Percentiles rank a stretch among this genome's conserved stretches.
Conservation (phyloP, 2,888 invertebrate genomes). For the Caenorhabditis afra region DNA sequence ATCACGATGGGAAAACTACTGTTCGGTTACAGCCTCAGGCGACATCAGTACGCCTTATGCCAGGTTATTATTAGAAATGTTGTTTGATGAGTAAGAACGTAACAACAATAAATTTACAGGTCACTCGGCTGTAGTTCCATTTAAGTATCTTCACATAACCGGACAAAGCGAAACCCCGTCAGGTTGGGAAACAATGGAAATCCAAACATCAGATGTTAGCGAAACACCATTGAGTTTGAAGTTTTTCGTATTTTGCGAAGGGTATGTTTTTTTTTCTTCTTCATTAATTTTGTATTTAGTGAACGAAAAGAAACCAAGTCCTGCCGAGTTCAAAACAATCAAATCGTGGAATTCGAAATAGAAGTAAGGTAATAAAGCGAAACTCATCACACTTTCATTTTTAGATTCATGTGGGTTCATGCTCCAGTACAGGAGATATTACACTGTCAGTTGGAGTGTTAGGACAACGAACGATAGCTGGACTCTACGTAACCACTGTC, state of each 20-base stretch:
- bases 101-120: slow-evolving; percentile 56
- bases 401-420: slow-evolving; percentile 70
- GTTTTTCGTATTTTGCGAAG: slow-evolving; percentile 75
- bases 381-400: not conserved
- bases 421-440: slow-evolving; percentile 71
- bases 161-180: slow-evolving; percentile 21
- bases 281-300: slow-evolving; percentile 51
- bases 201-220: slow-evolving; percentile 74
- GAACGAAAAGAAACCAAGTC: slow-evolving; percentile 65
- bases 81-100: not conserved
- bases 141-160: slow-evolving; percentile 75
- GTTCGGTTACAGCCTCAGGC: slow-evolving; percentile 78
- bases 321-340: slow-evolving; percentile 66
- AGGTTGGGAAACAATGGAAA: slow-evolving; percentile 65
- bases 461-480: slow-evolving; percentile 71
- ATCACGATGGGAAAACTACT: slow-evolving; percentile 69
- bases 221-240: slow-evolving; percentile 70
- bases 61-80: slow-evolving; percentile 66
- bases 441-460: slow-evolving; percentile 77
- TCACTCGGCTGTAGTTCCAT: slow-evolving; percentile 71
- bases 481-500: slow-evolving; percentile 73
- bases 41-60: slow-evolving; percentile 74
- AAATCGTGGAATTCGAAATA: slow-evolving; percentile 54
- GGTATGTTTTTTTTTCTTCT: slow-evolving; percentile 59
- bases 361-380: slow-evolving; percentile 15